Evolutionary conservation across 2,797 vertebrate species (phyloP).

Genomic region (Melanotaenia trifasciata): DNA sequence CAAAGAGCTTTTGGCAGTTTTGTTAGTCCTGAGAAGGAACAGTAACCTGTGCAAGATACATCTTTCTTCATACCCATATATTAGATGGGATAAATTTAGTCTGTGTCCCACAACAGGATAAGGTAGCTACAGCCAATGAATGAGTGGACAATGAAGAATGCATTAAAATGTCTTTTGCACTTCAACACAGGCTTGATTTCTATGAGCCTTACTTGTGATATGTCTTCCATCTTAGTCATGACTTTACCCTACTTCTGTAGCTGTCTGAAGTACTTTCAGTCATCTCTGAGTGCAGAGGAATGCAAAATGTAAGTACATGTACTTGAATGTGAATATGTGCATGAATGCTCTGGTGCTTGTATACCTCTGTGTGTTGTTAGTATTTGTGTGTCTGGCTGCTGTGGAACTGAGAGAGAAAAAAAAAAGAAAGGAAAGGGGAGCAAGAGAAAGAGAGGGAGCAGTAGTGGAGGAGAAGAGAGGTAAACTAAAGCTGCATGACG

Average conservation of each 20-base stretch:
- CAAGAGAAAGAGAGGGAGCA: conserved; percentile 19
- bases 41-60: not conserved
- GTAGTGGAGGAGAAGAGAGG: conserved; percentile 38
- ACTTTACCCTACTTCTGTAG: conserved; percentile 41
- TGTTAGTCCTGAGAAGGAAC: too few species aligned
- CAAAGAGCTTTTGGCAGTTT: not conserved
- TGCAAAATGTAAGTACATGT: conserved; percentile 67
- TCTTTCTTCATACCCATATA: not conserved
- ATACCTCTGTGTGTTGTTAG: conserved; percentile 62
- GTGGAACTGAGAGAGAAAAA: conserved; percentile 50
- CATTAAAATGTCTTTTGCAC: conserved; percentile 6
- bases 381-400: conserved; percentile 66
- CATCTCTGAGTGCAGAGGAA: conserved; percentile 57
- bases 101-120: not conserved
- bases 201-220: conserved; percentile 10
- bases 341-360: conserved; percentile 66
- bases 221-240: conserved; percentile 35
- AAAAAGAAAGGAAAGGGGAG: conserved; percentile 16
- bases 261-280: conserved; percentile 51
- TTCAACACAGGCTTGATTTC: conserved; percentile 15
- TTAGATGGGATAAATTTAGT: not conserved
- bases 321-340: conserved; percentile 68
- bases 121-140: not conserved
- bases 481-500: conserved; percentile 76
- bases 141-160: conserved; percentile 6